Percentiles rank a stretch among this genome's conserved stretches.
Conservation (phyloP, 2,888 invertebrate genomes). For the Cosmia trapezina region DNA sequence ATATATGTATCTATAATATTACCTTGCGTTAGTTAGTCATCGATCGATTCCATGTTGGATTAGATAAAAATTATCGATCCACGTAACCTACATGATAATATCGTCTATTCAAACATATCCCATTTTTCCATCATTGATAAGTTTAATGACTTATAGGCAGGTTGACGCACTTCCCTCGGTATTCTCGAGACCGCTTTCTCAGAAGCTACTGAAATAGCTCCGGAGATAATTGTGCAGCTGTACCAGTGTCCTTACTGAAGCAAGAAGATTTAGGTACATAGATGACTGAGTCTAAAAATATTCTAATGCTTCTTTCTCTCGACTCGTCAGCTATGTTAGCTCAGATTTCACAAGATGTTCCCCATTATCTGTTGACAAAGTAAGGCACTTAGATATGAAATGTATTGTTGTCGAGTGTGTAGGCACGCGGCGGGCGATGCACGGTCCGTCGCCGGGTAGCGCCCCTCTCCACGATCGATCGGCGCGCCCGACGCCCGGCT, state of each 20-base stretch:
- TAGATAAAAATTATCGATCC: constrained; percentile 57
- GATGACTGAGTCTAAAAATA: constrained; percentile 9
- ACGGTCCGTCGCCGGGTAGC: constrained; percentile 70
- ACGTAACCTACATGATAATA: constrained; percentile 30
- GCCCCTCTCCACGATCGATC: constrained; percentile 86
- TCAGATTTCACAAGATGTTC: constrained; percentile 50
- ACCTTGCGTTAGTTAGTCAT: constrained; percentile 17
- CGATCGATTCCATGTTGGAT: constrained; percentile 43
- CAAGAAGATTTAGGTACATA: not conserved
- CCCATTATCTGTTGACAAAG: constrained; percentile 69
- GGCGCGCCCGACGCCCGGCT: constrained; percentile 80
- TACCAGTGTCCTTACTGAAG: constrained; percentile 23
- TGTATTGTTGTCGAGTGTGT: constrained; percentile 76
- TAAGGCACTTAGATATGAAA: constrained; percentile 71
- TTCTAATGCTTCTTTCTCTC: constrained; percentile 20
- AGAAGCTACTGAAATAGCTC: constrained; percentile 8
- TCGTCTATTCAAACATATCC: constrained; percentile 22
- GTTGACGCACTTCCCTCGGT: not conserved
- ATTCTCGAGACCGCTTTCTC: not conserved
- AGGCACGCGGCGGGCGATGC: constrained; percentile 79
- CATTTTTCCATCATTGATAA: constrained; percentile 13
- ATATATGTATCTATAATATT: constrained; percentile 19
- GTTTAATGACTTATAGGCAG: not conserved
- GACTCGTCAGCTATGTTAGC: constrained; percentile 20
- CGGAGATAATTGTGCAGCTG: constrained; percentile 10